These are phyloP conservation scores for Philantomba maxwellii DNA, from an alignment of 2,113 vertebrate species.

Conservation along the genomic window DNA sequence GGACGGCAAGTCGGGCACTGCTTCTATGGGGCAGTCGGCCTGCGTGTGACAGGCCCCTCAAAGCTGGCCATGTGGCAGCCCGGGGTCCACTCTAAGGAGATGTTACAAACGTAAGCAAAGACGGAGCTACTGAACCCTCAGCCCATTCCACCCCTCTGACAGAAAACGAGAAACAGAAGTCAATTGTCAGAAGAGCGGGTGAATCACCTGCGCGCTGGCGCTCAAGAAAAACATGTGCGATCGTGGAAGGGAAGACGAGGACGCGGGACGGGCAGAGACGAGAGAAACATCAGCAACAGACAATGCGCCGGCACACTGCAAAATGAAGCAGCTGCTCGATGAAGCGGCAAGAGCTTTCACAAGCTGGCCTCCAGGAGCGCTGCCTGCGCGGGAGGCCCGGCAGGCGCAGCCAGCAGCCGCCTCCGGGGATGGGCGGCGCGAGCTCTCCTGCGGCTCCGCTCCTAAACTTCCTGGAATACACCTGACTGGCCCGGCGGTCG, in stretches of 20 bases:
- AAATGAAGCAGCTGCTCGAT: rapidly evolving
- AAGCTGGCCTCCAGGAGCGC: not conserved
- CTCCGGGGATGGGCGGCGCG: rapidly evolving
- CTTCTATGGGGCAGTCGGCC: rapidly evolving
- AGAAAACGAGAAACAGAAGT: rapidly evolving
- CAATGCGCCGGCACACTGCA: rapidly evolving
- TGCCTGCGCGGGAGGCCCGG: rapidly evolving
- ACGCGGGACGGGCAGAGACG: rapidly evolving
- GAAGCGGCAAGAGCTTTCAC: rapidly evolving
- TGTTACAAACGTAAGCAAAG: rapidly evolving
- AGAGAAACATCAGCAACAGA: rapidly evolving
- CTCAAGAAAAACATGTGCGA: rapidly evolving
- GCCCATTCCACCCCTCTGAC: rapidly evolving
- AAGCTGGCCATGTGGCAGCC: rapidly evolving
- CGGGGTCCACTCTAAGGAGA: not conserved
- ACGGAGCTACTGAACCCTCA: not conserved
- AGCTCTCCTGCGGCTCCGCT: rapidly evolving
- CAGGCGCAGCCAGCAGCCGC: rapidly evolving
- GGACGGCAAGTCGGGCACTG: rapidly evolving
- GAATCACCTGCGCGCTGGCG: rapidly evolving
- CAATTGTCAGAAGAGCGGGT: rapidly evolving
- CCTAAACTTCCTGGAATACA: rapidly evolving
- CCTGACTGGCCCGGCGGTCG: rapidly evolving
- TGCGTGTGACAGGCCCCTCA: rapidly evolving
- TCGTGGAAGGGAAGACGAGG: rapidly evolving